A percentile compares a stretch with the other conserved stretches of the same genome.
phyloP scores from a whole-genome alignment of 2,113 vertebrate genomes.

The Anas platyrhynchos region DNA sequence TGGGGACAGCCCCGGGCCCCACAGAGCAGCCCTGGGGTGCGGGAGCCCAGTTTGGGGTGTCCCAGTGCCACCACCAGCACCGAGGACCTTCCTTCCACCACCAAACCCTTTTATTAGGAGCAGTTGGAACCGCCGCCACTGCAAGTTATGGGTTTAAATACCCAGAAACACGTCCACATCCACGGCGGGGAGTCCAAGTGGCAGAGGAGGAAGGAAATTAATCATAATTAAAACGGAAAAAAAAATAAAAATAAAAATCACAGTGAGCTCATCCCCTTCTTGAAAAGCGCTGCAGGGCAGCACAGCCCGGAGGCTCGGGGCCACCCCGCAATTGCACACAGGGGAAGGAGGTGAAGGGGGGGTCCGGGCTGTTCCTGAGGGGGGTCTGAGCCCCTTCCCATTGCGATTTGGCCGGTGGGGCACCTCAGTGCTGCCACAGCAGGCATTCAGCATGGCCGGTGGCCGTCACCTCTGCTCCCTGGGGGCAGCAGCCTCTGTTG shows the following conservation, averaged over 20 bases:
- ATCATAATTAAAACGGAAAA: no score
- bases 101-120: fast-evolving
- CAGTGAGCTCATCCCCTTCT: not conserved
- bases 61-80: not conserved
- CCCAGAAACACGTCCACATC: not conserved
- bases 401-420: no score
- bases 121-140: not conserved
- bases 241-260: not conserved
- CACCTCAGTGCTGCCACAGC: not conserved
- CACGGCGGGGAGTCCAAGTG: not conserved
- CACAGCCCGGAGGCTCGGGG: not conserved
- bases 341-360: not conserved
- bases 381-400: no score
- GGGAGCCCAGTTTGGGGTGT: no score
- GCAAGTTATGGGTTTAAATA: not conserved
- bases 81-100: fast-evolving
- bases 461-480: not conserved
- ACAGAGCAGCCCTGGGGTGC: no score
- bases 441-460: no score
- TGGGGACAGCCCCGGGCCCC: no score
- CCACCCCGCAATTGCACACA: no score
- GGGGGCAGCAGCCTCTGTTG: fast-evolving
- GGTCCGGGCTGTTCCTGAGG: no score
- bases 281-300: fast-evolving
- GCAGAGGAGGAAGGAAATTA: not conserved